Conservation (phyloP, 2,797 vertebrate species). For the Trematomus bernacchii region DNA sequence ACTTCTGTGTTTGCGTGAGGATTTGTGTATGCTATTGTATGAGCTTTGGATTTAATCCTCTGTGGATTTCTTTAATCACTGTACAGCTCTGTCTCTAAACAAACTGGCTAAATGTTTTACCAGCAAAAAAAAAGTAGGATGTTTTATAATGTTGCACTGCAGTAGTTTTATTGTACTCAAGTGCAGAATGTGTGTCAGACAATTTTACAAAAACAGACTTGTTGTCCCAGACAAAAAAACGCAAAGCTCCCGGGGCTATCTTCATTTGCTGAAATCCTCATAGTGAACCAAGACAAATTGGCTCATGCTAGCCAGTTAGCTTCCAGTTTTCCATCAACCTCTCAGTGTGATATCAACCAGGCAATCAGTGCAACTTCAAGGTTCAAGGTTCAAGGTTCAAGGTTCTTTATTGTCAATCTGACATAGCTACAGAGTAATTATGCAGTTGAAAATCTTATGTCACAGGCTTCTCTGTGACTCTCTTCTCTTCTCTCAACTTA, state of each 20-base stretch:
- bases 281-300: constrained; percentile 41
- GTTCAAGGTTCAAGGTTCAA: no score
- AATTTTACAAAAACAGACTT: constrained; percentile 41
- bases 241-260: constrained; percentile 27
- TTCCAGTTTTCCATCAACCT: constrained; percentile 60
- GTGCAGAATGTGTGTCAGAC: constrained; percentile 27
- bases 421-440: no score
- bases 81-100: constrained; percentile 4
- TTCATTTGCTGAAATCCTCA: constrained; percentile 14
- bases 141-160: constrained; percentile 24
- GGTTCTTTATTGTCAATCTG: no score
- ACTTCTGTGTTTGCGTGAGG: constrained; percentile 27
- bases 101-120: constrained; percentile 1
- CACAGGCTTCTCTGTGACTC: no score
- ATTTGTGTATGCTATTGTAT: constrained; percentile 18
- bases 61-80: constrained; percentile 15
- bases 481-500: no score
- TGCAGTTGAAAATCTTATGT: no score
- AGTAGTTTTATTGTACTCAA: constrained; percentile 28
- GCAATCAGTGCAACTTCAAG: constrained; percentile 40
- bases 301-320: constrained; percentile 6
- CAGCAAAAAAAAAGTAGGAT: neutral
- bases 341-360: constrained; percentile 45
- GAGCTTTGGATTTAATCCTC: neutral
- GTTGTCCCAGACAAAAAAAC: constrained; percentile 36